These are phyloP conservation scores for Tachyglossus aculeatus DNA, from an alignment of 2,797 vertebrate genomes.

Conservation along the genomic window DNA sequence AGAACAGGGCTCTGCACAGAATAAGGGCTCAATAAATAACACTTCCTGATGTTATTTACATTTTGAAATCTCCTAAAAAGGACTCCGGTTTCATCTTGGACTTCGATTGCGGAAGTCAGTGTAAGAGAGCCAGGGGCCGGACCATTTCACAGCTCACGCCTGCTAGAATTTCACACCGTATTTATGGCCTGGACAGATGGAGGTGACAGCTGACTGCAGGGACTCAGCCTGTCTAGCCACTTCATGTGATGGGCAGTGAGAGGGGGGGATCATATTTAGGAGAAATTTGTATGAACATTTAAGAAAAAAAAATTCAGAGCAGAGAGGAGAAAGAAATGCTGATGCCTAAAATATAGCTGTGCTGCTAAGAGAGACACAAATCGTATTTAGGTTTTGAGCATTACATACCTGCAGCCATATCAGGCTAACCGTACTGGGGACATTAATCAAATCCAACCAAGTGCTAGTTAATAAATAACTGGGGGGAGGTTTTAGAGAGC, in stretches of 20 bases:
- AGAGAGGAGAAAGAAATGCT: background rate
- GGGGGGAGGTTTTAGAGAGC: too few relatives aligned
- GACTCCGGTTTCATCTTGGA: background rate
- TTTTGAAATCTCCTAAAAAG: background rate
- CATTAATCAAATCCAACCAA: too few relatives aligned
- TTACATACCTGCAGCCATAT: too few relatives aligned
- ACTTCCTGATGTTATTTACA: constrained; percentile 21
- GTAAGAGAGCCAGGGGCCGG: background rate
- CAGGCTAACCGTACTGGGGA: too few relatives aligned
- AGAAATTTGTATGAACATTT: constrained; percentile 23
- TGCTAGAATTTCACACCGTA: background rate
- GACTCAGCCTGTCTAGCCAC: constrained; percentile 26
- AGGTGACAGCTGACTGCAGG: constrained; percentile 17
- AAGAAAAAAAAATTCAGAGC: constrained; percentile 20
- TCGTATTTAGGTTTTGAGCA: too few relatives aligned
- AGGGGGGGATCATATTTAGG: constrained; percentile 26
- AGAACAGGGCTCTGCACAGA: constrained; percentile 39
- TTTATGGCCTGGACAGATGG: constrained; percentile 42
- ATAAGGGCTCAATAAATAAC: constrained; percentile 25
- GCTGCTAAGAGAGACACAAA: too few relatives aligned
- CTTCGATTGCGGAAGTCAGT: background rate
- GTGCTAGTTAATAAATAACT: too few relatives aligned
- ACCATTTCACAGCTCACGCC: background rate
- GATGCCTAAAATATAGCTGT: too few relatives aligned
- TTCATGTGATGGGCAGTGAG: constrained; percentile 5